Conservation (phyloP, 1,140 invertebrate genomes). For the Eriocheir sinensis region DNA sequence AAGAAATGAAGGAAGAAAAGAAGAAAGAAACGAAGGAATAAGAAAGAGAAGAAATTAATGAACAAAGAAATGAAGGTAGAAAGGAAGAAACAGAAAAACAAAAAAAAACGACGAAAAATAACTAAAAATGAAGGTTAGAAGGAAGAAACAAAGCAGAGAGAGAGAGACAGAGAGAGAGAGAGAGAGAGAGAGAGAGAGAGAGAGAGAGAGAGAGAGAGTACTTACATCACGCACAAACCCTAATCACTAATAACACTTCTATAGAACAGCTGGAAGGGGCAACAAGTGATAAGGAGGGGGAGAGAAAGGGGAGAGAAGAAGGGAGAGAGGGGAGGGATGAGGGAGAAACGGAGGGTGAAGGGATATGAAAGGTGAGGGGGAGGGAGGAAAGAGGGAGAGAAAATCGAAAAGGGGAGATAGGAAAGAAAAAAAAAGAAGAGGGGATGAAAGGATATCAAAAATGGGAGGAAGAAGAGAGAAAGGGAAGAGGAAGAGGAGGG, state of each 20-base stretch:
- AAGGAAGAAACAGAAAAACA: too few relatives aligned
- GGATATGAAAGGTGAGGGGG: not conserved
- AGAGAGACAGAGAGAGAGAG: conserved; percentile 51
- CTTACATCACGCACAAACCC: not conserved
- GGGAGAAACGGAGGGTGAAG: not conserved
- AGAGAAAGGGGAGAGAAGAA: not conserved
- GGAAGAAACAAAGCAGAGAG: conserved; percentile 1
- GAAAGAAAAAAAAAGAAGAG: not conserved
- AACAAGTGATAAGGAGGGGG: not conserved
- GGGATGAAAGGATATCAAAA: not conserved
- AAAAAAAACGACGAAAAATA: not conserved
- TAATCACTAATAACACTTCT: not conserved
- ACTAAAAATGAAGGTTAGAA: not conserved
- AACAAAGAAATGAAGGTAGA: too few relatives aligned
- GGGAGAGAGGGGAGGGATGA: not conserved
- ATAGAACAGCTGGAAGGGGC: not conserved
- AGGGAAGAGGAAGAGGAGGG: not conserved
- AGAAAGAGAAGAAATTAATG: too few relatives aligned
- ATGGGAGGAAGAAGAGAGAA: conserved; percentile 18
- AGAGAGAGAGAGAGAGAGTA: not conserved
- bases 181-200: conserved; percentile 52
- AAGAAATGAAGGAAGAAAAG: not conserved
- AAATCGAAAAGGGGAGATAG: not conserved
- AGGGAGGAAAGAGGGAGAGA: not conserved
- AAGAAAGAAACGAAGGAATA: too few relatives aligned